These are phyloP conservation scores for Danionella dracula DNA, from an alignment of 2,797 vertebrate genomes.

Conservation along the genomic window DNA sequence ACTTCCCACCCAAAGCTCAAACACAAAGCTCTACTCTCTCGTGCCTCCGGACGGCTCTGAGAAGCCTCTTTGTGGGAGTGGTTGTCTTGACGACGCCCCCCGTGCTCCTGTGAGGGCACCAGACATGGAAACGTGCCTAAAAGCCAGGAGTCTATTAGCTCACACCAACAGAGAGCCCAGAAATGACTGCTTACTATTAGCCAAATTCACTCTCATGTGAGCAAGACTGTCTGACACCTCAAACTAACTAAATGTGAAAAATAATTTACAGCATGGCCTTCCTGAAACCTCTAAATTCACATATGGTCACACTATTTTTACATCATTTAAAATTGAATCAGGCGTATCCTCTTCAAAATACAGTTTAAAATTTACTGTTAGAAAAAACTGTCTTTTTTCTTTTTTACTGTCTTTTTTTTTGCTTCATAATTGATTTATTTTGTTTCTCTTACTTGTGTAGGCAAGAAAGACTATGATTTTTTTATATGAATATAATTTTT, in stretches of 20 bases:
- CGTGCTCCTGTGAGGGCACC: constrained; percentile 58
- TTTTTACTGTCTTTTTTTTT: too few relatives aligned
- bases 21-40: constrained; percentile 62
- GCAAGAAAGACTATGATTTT: too few relatives aligned
- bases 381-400: too few relatives aligned
- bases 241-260: background rate
- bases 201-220: background rate
- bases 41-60: constrained; percentile 61
- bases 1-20: constrained; percentile 61
- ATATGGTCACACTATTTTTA: too few relatives aligned
- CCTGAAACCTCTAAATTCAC: too few relatives aligned
- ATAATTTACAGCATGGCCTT: too few relatives aligned
- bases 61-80: constrained; percentile 67
- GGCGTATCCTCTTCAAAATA: too few relatives aligned
- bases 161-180: background rate
- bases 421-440: too few relatives aligned
- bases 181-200: constrained; percentile 8
- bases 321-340: too few relatives aligned
- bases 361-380: too few relatives aligned
- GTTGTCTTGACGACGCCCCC: constrained; percentile 71
- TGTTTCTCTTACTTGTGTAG: too few relatives aligned
- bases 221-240: background rate
- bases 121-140: constrained; percentile 50
- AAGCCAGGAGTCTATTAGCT: constrained; percentile 65
- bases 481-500: too few relatives aligned